These are phyloP conservation scores for Sebastes alutus DNA, from an alignment of 2,797 vertebrate genomes.

Conservation along the genomic window DNA sequence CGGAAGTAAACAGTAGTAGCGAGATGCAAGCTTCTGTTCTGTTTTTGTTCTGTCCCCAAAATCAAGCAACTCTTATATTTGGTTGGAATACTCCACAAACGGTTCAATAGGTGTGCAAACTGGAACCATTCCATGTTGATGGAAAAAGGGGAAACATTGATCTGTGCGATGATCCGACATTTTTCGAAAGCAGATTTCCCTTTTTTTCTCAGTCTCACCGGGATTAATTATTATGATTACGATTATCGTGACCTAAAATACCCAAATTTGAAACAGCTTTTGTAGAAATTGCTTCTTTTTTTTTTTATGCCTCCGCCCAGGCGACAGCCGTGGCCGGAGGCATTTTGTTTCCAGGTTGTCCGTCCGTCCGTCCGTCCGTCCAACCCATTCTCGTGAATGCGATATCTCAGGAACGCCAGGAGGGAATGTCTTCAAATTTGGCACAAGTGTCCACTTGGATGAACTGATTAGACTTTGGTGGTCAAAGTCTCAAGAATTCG, in stretches of 20 bases:
- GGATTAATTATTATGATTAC: neutral
- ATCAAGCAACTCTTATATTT: neutral
- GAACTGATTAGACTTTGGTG: neutral
- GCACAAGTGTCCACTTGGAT: too few species aligned
- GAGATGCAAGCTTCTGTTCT: too few species aligned
- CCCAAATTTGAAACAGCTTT: neutral
- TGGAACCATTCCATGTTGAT: neutral
- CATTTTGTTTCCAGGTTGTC: too few species aligned
- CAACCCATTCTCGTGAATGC: too few species aligned
- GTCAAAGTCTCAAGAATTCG: too few species aligned
- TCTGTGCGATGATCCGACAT: neutral
- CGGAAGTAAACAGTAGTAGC: too few species aligned
- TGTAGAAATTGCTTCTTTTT: neutral
- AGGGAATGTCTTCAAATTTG: neutral
- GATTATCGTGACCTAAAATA: neutral
- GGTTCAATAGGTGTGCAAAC: neutral
- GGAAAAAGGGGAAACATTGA: neutral
- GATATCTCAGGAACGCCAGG: neutral
- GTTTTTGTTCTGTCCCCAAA: too few species aligned
- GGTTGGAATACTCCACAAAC: neutral
- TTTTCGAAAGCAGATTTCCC: neutral
- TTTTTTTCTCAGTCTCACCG: neutral
- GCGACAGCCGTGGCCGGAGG: too few species aligned
- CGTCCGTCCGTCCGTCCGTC: too few species aligned
- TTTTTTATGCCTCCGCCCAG: too few species aligned